These are phyloP conservation scores for Micrasema minimum DNA, from an alignment of 1,140 invertebrate species.

Conservation along the genomic window DNA sequence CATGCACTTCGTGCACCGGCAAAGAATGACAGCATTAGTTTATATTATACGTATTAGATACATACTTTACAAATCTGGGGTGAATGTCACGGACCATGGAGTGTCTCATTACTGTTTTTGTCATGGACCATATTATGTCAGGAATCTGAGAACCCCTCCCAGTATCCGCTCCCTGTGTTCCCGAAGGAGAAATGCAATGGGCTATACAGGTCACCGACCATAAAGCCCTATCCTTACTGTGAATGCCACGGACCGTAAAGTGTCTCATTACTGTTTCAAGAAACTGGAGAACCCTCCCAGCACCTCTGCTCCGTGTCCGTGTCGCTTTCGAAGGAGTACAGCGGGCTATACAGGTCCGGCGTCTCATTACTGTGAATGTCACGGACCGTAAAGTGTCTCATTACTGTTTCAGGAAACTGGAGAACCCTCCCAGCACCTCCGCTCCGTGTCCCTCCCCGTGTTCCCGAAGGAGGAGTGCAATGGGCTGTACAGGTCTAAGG, in stretches of 20 bases:
- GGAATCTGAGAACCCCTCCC: constrained; percentile 45
- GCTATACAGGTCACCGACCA: constrained; percentile 38
- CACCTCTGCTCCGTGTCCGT: constrained; percentile 41
- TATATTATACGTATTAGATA: no score
- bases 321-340: constrained; percentile 46
- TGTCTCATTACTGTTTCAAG: no score
- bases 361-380: no score
- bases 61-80: constrained; percentile 34
- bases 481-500: constrained; percentile 33
- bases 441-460: constrained; percentile 38
- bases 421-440: constrained; percentile 40
- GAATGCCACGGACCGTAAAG: no score
- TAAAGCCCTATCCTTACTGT: no score
- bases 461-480: constrained; percentile 47
- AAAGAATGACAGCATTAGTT: no score
- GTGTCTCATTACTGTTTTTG: no score
- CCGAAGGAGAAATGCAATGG: constrained; percentile 45
- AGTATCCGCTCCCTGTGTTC: constrained; percentile 43
- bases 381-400: constrained; percentile 66
- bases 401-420: constrained; percentile 43
- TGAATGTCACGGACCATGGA: no score
- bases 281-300: constrained; percentile 43
- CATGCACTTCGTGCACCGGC: no score
- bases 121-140: no score
- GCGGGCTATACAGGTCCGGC: constrained; percentile 28